Base-by-base conservation (phyloP, 2,888 invertebrate species). In the Drosophila seclusa region DNA sequence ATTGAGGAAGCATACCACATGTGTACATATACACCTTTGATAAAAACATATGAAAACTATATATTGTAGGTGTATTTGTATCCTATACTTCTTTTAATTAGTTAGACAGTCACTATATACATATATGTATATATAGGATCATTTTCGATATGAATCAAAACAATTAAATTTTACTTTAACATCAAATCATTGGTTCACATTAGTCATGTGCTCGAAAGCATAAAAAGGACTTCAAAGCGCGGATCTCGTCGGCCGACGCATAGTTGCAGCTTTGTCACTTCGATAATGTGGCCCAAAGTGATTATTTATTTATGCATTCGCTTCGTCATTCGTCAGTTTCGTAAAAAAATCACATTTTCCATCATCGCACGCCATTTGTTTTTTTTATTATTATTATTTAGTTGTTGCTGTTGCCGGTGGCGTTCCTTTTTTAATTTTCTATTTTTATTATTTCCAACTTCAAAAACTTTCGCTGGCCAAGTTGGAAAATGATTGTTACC, bases 401-500 rank as follows among this genome's bases (percentile, higher is more conserved):
- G 16, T 50, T 62, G 38, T 24, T 49, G 11, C 38, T n/a, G 38
- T 38, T 40, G 55, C 38, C 38, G 29, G 7, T 38, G 53, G 16
- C 24, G 34, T 18, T 24, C 29, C 32, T 27, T 55, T n/a, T 66
- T 55, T 40, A 4, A 45, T 16, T 24, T 45, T 45, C 31, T 27
- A 5, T 29, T 34, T 36, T 54, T 31, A 13, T 49, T 52, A 54
- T 60, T 24, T 32, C n/a, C 36, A 38, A 32, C 21, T 38, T 65
- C 38, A 59, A 68, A 75, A 80, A 80, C 64, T 80, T 78, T 76
- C 68, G 77, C 68, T 59, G 77, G 68, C 73, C 60, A 76, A 80
- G 50, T 80, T 77, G 71, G 70, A 68, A 78, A 80, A 82, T 87
- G 70, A 74, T 78, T 87, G 88, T 76, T 87, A 80, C 68, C 80